These are phyloP conservation scores for Pachypanchax playfairii DNA, from an alignment of 2,113 vertebrate species.

Conservation along the genomic window DNA sequence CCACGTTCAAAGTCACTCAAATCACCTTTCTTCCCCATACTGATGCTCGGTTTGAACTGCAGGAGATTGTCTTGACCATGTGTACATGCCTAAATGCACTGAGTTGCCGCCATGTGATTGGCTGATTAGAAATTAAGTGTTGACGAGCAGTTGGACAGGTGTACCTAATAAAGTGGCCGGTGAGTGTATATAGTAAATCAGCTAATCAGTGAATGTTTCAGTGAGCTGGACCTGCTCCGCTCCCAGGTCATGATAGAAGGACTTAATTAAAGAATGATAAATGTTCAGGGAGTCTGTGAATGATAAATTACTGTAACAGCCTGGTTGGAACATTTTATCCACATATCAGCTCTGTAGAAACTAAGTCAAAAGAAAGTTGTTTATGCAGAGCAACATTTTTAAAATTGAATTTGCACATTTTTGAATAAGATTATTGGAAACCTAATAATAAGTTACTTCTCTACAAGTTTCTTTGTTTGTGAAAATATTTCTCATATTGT, in stretches of 20 bases:
- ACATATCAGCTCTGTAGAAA: conserved; percentile 1
- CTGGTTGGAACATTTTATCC: no score
- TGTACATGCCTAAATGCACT: no score
- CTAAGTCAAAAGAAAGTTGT: background rate
- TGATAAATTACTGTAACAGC: conserved; percentile 22
- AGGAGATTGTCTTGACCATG: no score
- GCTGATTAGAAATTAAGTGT: no score
- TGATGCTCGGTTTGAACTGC: no score
- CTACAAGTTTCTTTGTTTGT: background rate
- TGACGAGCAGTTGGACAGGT: no score
- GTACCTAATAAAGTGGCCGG: no score
- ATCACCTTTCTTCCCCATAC: no score
- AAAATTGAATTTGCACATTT: background rate
- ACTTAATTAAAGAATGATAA: conserved; percentile 38
- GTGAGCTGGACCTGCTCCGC: conserved; percentile 30
- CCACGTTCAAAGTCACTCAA: no score
- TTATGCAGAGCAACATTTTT: background rate
- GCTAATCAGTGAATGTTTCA: conserved; percentile 27
- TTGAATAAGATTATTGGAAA: background rate
- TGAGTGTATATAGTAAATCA: conserved; percentile 59
- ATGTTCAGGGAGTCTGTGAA: background rate
- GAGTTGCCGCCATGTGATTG: no score
- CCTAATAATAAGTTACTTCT: background rate
- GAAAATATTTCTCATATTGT: background rate
- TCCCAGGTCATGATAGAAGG: conserved; percentile 34